phyloP scores from a whole-genome alignment of 2,888 invertebrate genomes.

The Hyposoter didymator region DNA sequence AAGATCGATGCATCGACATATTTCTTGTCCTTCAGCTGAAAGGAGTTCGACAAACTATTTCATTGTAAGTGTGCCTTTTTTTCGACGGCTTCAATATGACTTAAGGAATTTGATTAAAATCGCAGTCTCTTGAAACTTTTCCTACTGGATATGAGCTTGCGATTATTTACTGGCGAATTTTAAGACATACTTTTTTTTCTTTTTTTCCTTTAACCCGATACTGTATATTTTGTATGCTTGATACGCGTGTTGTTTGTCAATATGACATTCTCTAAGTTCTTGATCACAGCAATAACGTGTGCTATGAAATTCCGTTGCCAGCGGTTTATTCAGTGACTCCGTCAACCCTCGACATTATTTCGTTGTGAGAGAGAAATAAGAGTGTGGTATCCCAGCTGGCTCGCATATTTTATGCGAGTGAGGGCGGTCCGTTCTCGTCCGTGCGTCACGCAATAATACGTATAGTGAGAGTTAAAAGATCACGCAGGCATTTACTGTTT shows the following conservation, averaged over 20 bases:
- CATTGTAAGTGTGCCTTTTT: neutral
- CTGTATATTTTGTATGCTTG: neutral
- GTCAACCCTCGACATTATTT: constrained; percentile 10
- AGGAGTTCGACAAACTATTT: too few relatives aligned
- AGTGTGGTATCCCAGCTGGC: constrained; percentile 15
- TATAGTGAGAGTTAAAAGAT: constrained; percentile 9
- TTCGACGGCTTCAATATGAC: neutral
- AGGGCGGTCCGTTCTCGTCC: neutral
- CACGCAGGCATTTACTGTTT: neutral
- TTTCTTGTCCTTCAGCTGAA: too few relatives aligned
- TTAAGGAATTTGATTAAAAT: neutral
- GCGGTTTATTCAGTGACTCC: neutral
- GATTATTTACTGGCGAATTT: neutral
- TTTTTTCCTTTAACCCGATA: neutral
- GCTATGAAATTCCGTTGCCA: neutral
- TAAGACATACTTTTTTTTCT: neutral
- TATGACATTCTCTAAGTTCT: neutral
- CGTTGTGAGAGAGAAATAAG: constrained; percentile 2
- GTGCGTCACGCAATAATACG: constrained; percentile 9
- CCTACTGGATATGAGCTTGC: neutral
- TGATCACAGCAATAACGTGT: neutral
- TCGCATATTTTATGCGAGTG: constrained; percentile 9
- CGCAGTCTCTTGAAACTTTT: neutral
- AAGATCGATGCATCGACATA: too few relatives aligned
- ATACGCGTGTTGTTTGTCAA: neutral